Percentiles rank a stretch among this genome's conserved stretches.
These are phyloP conservation scores for Scolopax rusticola DNA, from an alignment of 2,797 vertebrate species.

Conservation along the genomic window DNA sequence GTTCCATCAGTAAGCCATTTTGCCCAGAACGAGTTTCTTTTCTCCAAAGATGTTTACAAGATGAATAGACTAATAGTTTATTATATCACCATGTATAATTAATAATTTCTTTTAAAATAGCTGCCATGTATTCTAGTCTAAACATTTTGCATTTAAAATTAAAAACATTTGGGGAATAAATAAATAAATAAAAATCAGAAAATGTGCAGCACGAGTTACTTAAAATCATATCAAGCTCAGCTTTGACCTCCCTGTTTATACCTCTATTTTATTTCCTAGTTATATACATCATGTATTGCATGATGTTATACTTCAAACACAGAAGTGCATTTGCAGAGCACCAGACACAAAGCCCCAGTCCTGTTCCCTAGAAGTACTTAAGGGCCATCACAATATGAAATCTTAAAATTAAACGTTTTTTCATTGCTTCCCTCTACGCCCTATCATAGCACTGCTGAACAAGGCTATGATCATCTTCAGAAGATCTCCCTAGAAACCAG, in stretches of 20 bases:
- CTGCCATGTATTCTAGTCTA: background rate
- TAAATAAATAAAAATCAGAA: background rate
- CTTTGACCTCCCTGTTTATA: background rate
- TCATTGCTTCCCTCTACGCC: background rate
- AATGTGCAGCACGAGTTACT: background rate
- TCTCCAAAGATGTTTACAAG: background rate
- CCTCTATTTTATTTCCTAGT: background rate
- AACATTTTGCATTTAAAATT: background rate
- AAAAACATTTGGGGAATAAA: background rate
- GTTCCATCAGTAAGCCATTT: background rate
- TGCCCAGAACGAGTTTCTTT: background rate
- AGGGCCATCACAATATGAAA: background rate
- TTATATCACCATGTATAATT: background rate
- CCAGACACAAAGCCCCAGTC: background rate
- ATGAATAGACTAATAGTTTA: background rate
- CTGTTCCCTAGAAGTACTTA: background rate
- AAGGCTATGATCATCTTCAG: background rate
- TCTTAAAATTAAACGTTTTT: background rate
- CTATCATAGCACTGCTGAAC: background rate
- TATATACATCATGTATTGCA: background rate
- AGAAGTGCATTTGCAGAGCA: background rate
- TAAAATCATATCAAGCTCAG: background rate
- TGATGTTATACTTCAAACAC: rapidly evolving
- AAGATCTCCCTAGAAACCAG: background rate
- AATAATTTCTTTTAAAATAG: background rate